These are phyloP conservation scores for Aporrectodea caliginosa DNA, from an alignment of 1,140 invertebrate species.

Conservation along the genomic window DNA sequence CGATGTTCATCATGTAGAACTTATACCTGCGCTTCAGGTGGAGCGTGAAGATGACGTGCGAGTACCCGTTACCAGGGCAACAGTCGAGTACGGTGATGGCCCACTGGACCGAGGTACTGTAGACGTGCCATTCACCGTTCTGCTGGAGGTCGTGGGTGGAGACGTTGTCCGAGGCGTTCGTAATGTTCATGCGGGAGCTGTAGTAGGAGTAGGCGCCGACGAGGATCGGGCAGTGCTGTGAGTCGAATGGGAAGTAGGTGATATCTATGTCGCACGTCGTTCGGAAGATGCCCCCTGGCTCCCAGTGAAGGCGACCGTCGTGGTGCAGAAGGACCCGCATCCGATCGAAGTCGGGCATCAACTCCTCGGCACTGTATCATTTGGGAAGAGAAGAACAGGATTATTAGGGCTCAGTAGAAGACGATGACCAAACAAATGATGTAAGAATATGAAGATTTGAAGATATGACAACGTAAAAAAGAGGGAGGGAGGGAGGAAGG, in stretches of 20 bases:
- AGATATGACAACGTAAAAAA: no score
- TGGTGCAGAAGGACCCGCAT: slow-evolving; percentile 62
- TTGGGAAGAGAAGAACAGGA: no score
- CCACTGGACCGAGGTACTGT: slow-evolving; percentile 5
- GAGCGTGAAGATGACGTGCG: slow-evolving; percentile 14
- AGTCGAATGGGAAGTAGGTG: slow-evolving; percentile 97
- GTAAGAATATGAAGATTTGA: no score
- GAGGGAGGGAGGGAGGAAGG: no score
- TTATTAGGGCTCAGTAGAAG: no score
- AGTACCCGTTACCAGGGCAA: slow-evolving; percentile 16
- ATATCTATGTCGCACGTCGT: slow-evolving; percentile 85
- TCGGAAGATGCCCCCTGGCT: slow-evolving; percentile 81
- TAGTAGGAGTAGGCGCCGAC: slow-evolving; percentile 26
- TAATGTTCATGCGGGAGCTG: slow-evolving; percentile 26
- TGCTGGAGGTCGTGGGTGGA: slow-evolving; percentile 21
- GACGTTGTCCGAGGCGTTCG: slow-evolving; percentile 16
- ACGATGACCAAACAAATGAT: no score
- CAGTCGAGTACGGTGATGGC: neutral
- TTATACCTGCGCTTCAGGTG: slow-evolving; percentile 19
- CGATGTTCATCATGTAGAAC: slow-evolving; percentile 66
- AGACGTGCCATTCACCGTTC: slow-evolving; percentile 28
- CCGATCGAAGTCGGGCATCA: slow-evolving; percentile 13
- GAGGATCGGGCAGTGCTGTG: slow-evolving; percentile 88
- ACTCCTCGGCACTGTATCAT: neutral
- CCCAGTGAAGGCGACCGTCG: slow-evolving; percentile 91